phyloP scores from a whole-genome alignment of 2,888 invertebrate species.

The Ctena decussata region DNA sequence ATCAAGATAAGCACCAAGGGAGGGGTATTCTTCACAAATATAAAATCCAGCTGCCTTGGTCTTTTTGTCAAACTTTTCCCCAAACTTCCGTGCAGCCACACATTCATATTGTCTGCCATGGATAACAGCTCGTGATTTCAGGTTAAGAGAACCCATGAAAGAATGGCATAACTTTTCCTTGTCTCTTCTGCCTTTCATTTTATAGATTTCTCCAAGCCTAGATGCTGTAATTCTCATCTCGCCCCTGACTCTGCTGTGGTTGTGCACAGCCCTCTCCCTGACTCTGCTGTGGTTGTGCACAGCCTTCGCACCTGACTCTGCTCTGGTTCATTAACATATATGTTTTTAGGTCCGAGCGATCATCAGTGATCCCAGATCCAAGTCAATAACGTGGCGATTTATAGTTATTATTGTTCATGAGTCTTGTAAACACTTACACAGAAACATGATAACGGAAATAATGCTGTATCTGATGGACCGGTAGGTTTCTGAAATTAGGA shows the following conservation, averaged over 20 bases:
- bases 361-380: no score
- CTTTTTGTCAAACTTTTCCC: not conserved
- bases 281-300: no score
- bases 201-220: conserved; percentile 55
- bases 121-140: conserved; percentile 16
- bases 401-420: no score
- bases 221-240: conserved; percentile 65
- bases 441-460: no score
- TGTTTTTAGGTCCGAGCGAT: no score
- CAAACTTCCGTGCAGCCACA: conserved; percentile 34
- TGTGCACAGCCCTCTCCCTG: no score
- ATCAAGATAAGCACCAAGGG: conserved; percentile 57
- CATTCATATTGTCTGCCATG: conserved; percentile 59
- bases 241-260: conserved; percentile 30
- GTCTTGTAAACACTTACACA: no score
- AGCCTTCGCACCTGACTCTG: no score
- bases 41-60: conserved; percentile 48
- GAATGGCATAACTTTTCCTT: conserved; percentile 35
- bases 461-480: no score
- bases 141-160: not conserved
- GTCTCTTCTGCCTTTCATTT: conserved; percentile 30
- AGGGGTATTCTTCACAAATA: conserved; percentile 33
- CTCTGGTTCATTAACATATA: no score
- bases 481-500: no score
- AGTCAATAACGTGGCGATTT: no score